Percentiles rank a stretch among this genome's conserved stretches.
Evolutionary conservation across 2,888 invertebrate genomes (phyloP).

Genomic region (Euplexia lucipara): DNA sequence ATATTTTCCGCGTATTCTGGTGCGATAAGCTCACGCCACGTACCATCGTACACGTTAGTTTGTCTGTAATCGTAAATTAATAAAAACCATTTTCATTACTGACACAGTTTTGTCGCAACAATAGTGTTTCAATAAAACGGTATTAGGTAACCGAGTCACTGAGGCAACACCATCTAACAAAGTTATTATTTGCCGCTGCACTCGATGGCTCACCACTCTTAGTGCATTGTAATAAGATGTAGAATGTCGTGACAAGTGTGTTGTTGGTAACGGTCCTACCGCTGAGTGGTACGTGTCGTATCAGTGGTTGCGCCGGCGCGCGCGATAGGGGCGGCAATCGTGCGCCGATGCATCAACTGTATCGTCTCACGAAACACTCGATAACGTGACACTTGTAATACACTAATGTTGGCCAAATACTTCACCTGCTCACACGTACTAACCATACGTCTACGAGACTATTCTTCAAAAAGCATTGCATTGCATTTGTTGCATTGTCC

Average conservation of each 20-base stretch:
- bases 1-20: constrained; percentile 15
- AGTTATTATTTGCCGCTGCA: constrained; percentile 2
- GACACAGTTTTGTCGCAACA: constrained; percentile 75
- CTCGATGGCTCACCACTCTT: constrained; percentile 2
- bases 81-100: constrained; percentile 60
- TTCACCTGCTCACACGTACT: not conserved
- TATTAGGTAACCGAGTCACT: constrained; percentile 81
- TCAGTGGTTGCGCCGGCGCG: constrained; percentile 39
- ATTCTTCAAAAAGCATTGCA: not conserved
- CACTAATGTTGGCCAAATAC: constrained; percentile 3
- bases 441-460: not conserved
- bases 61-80: constrained; percentile 50
- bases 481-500: too few relatives aligned
- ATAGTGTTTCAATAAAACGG: constrained; percentile 70
- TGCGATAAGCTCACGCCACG: constrained; percentile 7
- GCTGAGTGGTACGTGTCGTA: constrained; percentile 53
- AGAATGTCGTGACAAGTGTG: constrained; percentile 11
- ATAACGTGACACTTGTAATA: constrained; percentile 38
- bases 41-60: constrained; percentile 33
- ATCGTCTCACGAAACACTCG: constrained; percentile 37
- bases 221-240: constrained; percentile 34
- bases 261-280: not conserved
- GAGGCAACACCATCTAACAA: constrained; percentile 67
- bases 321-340: constrained; percentile 49
- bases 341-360: constrained; percentile 26